Percentiles rank a stretch among this genome's conserved stretches.
phyloP scores from a whole-genome alignment of 1,140 invertebrate genomes.

The Elymnias hypermnestra region DNA sequence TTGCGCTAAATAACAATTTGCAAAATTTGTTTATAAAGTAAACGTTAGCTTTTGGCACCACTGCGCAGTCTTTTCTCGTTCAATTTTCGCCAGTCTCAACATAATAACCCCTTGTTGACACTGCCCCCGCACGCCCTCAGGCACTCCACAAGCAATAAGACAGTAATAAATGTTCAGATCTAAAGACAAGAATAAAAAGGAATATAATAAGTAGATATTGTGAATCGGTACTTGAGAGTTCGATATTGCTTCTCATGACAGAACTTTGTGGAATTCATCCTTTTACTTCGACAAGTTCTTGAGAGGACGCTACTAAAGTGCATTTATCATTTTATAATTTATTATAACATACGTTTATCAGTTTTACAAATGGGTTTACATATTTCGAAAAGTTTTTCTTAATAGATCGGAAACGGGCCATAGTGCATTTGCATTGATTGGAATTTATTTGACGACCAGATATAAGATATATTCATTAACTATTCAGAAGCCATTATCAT shows the following conservation, averaged over 20 bases:
- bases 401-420: too few species aligned
- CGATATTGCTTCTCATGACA: conserved; percentile 51
- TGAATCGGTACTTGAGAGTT: conserved; percentile 57
- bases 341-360: not conserved
- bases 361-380: too few species aligned
- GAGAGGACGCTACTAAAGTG: not conserved
- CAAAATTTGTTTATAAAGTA: conserved; percentile 9
- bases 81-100: conserved; percentile 66
- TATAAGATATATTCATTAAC: too few species aligned
- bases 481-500: too few species aligned
- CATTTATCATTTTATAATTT: not conserved
- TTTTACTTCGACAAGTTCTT: conserved; percentile 31
- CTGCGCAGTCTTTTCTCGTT: conserved; percentile 56
- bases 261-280: conserved; percentile 30
- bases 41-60: conserved; percentile 37
- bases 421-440: too few species aligned
- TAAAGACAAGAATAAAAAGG: conserved; percentile 66
- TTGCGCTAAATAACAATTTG: conserved; percentile 5
- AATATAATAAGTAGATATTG: conserved; percentile 70
- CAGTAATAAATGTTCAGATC: conserved; percentile 72
- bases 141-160: conserved; percentile 70
- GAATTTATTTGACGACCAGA: too few species aligned
- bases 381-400: too few species aligned
- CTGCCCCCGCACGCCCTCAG: conserved; percentile 46
- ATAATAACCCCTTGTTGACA: conserved; percentile 72